Percentiles rank a stretch among this genome's conserved stretches.
Conservation (phyloP, 2,888 invertebrate species). For the Thymelicus acteon region DNA sequence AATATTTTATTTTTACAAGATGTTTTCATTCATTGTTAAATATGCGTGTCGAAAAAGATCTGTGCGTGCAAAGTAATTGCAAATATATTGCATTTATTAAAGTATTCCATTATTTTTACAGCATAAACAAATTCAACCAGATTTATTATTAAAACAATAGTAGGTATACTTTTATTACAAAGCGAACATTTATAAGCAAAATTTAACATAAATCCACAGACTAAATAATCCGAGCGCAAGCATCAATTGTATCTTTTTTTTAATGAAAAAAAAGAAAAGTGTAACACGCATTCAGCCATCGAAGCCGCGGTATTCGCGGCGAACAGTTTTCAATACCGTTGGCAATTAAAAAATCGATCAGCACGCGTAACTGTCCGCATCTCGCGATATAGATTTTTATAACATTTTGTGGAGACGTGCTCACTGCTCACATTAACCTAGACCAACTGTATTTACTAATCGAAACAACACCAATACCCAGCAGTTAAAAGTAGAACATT, state of each 20-base stretch:
- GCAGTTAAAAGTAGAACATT: background rate
- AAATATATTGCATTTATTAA: no score
- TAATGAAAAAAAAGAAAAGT: constrained; percentile 14
- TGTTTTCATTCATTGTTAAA: no score
- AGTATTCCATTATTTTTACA: no score
- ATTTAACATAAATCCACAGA: background rate
- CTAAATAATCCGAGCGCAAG: background rate
- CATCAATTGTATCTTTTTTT: background rate
- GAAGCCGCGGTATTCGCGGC: constrained; percentile 22
- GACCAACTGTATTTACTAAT: background rate
- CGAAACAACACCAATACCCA: background rate
- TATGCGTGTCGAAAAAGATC: no score
- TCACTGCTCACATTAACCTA: constrained; percentile 5
- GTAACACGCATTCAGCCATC: background rate
- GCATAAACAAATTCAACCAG: no score
- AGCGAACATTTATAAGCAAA: background rate
- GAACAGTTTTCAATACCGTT: constrained; percentile 35
- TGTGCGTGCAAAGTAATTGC: no score
- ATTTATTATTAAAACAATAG: no score
- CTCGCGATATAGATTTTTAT: constrained; percentile 24
- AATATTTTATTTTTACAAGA: no score
- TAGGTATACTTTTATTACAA: background rate
- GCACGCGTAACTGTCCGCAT: constrained; percentile 24
- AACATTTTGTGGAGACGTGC: constrained; percentile 13
- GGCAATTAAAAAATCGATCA: constrained; percentile 27